Evolutionary conservation across 2,888 invertebrate species (phyloP).

Genomic region (Cerceris rybyensis): DNA sequence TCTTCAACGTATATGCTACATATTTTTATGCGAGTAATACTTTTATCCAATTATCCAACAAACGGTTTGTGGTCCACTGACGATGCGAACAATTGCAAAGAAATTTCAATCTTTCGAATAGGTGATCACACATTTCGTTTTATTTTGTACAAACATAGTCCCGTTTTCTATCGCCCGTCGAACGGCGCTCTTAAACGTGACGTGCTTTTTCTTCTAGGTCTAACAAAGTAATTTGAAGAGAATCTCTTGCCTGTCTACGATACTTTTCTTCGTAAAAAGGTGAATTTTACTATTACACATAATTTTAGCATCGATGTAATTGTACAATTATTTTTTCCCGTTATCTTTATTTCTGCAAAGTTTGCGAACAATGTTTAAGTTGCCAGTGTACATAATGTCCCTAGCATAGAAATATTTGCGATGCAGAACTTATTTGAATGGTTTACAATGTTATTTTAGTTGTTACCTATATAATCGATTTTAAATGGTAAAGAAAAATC

Average conservation of each 20-base stretch:
- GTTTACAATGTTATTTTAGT: background rate
- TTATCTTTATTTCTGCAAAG: constrained; percentile 22
- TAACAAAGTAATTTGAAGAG: constrained; percentile 77
- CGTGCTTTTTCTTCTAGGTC: constrained; percentile 73
- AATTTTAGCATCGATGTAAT: constrained; percentile 15
- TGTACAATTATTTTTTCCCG: background rate
- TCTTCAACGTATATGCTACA: constrained; percentile 42
- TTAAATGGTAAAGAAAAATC: background rate
- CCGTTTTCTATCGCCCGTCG: constrained; percentile 16
- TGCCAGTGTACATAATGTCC: constrained; percentile 34
- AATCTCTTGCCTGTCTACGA: constrained; percentile 62
- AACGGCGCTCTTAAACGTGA: constrained; percentile 47
- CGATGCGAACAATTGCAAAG: constrained; percentile 16
- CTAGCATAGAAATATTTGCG: background rate
- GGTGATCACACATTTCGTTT: constrained; percentile 14
- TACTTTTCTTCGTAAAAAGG: constrained; percentile 57
- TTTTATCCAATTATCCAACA: constrained; percentile 11
- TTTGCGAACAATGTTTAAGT: constrained; percentile 20
- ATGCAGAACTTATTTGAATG: background rate
- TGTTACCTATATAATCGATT: constrained; percentile 23
- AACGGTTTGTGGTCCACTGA: constrained; percentile 30
- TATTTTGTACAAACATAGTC: constrained; percentile 25
- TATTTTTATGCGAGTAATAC: constrained; percentile 16
- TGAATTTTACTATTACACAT: constrained; percentile 49
- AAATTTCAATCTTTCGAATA: constrained; percentile 12